Conservation (phyloP, 1,140 invertebrate genomes). For the Dysdera silvatica region DNA sequence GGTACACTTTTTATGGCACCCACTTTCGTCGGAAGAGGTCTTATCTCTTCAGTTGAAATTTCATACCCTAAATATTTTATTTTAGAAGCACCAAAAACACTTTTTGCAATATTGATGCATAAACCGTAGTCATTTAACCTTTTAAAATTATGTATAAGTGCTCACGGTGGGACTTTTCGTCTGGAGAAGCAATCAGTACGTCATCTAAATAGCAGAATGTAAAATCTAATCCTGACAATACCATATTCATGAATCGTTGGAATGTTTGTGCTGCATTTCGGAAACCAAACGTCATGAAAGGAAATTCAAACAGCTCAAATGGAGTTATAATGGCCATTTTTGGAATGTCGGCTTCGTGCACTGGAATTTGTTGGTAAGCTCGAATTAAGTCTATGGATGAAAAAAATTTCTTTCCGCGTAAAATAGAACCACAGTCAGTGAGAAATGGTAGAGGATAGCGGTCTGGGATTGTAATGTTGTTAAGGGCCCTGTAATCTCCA, state of each 20-base stretch:
- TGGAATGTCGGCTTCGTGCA: slow-evolving; percentile 12
- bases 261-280: slow-evolving; percentile 26
- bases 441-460: slow-evolving; percentile 18
- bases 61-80: slow-evolving; percentile 21
- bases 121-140: slow-evolving; percentile 37
- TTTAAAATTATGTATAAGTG: slow-evolving; percentile 42
- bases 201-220: slow-evolving; percentile 6
- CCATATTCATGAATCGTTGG: slow-evolving; percentile 16
- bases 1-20: slow-evolving; percentile 17
- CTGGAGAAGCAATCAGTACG: slow-evolving; percentile 44
- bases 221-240: slow-evolving; percentile 11
- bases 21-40: slow-evolving; percentile 6
- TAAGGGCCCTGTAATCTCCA: slow-evolving; percentile 22
- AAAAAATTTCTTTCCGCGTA: slow-evolving; percentile 17
- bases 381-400: slow-evolving; percentile 15
- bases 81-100: slow-evolving; percentile 12
- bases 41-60: slow-evolving; percentile 4
- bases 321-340: slow-evolving; percentile 27
- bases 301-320: slow-evolving; percentile 28
- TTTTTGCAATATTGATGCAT: slow-evolving; percentile 37
- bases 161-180: slow-evolving; percentile 38
- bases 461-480: slow-evolving; percentile 15
- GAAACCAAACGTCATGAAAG: slow-evolving; percentile 28
- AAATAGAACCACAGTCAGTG: slow-evolving; percentile 12
- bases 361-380: slow-evolving; percentile 26